Evolutionary conservation across 2,113 vertebrate genomes (phyloP).

Genomic region (Solea solea): DNA sequence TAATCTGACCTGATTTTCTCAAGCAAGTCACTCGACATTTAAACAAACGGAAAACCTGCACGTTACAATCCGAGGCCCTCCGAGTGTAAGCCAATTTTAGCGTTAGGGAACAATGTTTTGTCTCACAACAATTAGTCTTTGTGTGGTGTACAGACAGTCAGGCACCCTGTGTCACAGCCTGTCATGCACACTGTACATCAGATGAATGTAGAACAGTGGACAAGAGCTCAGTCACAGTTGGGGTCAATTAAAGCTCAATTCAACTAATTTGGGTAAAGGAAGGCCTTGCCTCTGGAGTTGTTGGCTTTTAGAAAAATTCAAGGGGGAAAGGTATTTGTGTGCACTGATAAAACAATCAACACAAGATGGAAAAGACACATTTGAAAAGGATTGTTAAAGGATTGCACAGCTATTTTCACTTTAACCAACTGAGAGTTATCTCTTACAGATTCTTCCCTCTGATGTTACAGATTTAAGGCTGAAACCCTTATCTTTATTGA

Average conservation of each 20-base stretch:
- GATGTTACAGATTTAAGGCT: no score
- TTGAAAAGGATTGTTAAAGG: neutral
- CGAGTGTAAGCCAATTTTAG: constrained; percentile 62
- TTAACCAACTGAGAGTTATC: no score
- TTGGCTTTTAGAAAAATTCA: constrained; percentile 7
- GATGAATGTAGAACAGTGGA: constrained; percentile 65
- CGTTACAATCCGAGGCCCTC: constrained; percentile 8
- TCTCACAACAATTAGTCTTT: constrained; percentile 75
- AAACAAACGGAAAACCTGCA: constrained; percentile 51
- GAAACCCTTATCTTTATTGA: no score
- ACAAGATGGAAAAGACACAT: neutral
- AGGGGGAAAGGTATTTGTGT: neutral
- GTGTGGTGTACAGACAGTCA: constrained; percentile 73
- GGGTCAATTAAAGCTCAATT: constrained; percentile 68
- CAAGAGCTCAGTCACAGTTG: constrained; percentile 62
- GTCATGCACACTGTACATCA: constrained; percentile 73
- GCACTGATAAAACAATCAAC: neutral
- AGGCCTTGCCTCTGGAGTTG: constrained; percentile 3
- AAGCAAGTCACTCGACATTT: constrained; percentile 38
- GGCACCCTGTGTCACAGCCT: constrained; percentile 74
- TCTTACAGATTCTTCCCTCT: no score
- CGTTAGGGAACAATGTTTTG: constrained; percentile 63
- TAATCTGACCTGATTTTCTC: constrained; percentile 67
- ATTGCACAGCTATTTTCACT: no score
- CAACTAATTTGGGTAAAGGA: constrained; percentile 46